Base-by-base conservation (phyloP, 1,140 invertebrate species). In the Anastrepha obliqua region DNA sequence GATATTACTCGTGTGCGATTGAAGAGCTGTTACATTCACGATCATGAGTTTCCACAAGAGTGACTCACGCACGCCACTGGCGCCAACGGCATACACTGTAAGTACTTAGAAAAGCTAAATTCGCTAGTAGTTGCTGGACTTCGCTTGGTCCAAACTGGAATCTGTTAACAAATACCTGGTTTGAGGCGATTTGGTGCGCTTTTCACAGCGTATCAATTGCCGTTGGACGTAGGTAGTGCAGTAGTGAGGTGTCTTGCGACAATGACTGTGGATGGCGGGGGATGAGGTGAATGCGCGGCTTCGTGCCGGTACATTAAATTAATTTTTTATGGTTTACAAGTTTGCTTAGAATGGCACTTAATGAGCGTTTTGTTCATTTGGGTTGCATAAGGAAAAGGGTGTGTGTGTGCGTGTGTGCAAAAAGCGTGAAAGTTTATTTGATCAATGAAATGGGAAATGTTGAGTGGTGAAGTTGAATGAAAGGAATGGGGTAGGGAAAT, bases 31-130 rank as follows among this genome's bases (percentile, higher is more conserved):
- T 29, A 42, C 8, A n/a, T 62, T 15, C 55, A 42, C 6, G 65
- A 89, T 44, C 51, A 93, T 93, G 92, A 93, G 92, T 91, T 93
- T 93, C 89, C 92, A 92, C 89, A 93, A 93, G 89, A 93, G 92
- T 90, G 90, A 93, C 87, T 92, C 92, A 86, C 91, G 92, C 88
- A 93, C 92, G 90, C 92, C 92, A 70, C 87, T 93, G 87, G 89
- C 92, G 87, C 92, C 92, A 78, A 89, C 91, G 29, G 90, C 92
- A 89, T 93, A 93, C 86, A 92, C 91, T 88, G 92, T 93, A 92
- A 93, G 92, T 93, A 92, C 67, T 39, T 81, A 81, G 44, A 29
- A 81, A 81, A 20, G 13, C 4, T 81, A 9, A 81, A 81, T 20
- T 55, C 74, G 9, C 51, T 81, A 29, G 74, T 2, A 51, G 8